These are phyloP conservation scores for Centrocercus urophasianus DNA, from an alignment of 2,113 vertebrate species.

Conservation along the genomic window DNA sequence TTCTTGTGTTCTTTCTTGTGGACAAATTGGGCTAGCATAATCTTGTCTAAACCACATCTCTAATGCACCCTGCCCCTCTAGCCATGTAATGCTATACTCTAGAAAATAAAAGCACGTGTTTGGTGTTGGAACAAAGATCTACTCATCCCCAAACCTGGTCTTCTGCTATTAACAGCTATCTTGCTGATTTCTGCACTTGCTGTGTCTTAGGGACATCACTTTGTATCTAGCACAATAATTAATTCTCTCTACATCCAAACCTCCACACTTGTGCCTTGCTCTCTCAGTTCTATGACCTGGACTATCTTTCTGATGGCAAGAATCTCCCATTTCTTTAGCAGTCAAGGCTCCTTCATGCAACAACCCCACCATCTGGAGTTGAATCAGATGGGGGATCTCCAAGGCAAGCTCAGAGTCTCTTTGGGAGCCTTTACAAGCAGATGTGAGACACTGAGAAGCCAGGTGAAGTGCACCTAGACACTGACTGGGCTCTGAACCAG, in stretches of 20 bases:
- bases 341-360: no score
- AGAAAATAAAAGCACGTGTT: background rate
- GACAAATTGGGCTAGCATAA: background rate
- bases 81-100: background rate
- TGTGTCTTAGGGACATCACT: background rate
- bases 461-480: background rate
- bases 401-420: background rate
- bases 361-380: no score
- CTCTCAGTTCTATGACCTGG: background rate
- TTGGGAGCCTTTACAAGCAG: background rate
- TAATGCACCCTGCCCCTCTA: background rate
- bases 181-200: background rate
- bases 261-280: background rate
- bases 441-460: background rate
- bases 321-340: background rate
- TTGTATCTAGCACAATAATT: background rate
- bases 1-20: background rate
- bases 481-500: background rate
- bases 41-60: background rate
- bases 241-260: background rate
- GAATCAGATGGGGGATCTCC: background rate
- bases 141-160: background rate
- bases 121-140: background rate
- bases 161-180: background rate
- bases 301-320: background rate